phyloP scores from a whole-genome alignment of 2,797 vertebrate genomes.

The Thamnophis elegans region DNA sequence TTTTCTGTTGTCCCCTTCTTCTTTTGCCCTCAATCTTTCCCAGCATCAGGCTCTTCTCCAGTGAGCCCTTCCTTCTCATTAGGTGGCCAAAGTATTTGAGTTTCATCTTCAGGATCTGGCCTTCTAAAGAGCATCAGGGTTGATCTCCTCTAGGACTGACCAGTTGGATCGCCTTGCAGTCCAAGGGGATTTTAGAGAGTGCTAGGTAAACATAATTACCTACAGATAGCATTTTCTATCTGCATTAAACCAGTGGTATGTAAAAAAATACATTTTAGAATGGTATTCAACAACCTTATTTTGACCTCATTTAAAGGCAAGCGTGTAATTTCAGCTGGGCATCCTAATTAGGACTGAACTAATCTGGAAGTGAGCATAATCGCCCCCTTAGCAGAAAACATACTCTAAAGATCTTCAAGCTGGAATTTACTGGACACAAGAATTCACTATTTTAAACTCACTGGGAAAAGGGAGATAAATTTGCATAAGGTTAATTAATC shows the following conservation, averaged over 20 bases:
- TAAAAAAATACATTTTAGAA: conserved; percentile 1
- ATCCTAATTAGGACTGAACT: not conserved
- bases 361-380: not conserved
- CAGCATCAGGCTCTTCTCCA: no score
- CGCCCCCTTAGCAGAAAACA: not conserved
- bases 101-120: no score
- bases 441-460: not conserved
- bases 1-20: no score
- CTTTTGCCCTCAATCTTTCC: no score
- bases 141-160: no score
- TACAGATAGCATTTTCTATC: not conserved
- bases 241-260: not conserved
- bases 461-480: conserved; percentile 2
- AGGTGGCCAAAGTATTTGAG: no score
- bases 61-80: no score
- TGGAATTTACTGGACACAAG: conserved; percentile 6
- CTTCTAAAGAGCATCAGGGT: no score
- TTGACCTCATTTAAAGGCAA: conserved; percentile 4
- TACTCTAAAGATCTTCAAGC: not conserved
- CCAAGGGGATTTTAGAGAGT: no score
- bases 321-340: not conserved
- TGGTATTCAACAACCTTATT: not conserved
- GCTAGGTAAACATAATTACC: not conserved
- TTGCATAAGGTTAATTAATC: conserved; percentile 35
- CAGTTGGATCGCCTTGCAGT: no score